phyloP scores from a whole-genome alignment of 1,140 invertebrate species.

The Bacillus rossius region DNA sequence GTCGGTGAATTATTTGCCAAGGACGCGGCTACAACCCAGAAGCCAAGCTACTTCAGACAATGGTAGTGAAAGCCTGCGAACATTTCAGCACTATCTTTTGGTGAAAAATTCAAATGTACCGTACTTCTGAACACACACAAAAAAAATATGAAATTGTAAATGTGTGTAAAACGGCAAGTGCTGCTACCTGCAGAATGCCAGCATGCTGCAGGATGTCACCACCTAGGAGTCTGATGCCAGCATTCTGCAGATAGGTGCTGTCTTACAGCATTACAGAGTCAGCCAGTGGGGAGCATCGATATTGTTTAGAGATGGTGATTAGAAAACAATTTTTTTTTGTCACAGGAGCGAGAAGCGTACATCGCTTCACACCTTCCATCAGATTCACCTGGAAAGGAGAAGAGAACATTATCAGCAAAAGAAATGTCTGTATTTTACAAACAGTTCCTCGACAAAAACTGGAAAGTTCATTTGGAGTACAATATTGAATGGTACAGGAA shows the following conservation, averaged over 20 bases:
- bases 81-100: too few species aligned
- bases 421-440: constrained; percentile 40
- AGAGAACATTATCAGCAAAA: constrained; percentile 26
- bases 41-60: too few species aligned
- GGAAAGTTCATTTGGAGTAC: constrained; percentile 10
- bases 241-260: too few species aligned
- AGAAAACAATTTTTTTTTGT: background rate
- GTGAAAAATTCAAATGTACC: too few species aligned
- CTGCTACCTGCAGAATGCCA: background rate
- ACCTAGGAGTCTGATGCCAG: too few species aligned
- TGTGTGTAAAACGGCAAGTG: background rate
- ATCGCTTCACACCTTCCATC: background rate
- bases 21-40: too few species aligned
- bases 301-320: background rate
- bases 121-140: background rate
- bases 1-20: too few species aligned
- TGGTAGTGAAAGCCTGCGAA: too few species aligned
- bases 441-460: constrained; percentile 26
- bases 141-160: background rate
- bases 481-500: constrained; percentile 15
- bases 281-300: background rate
- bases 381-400: background rate
- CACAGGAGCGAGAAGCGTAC: background rate
- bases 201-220: too few species aligned
- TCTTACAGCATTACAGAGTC: too few species aligned